These are phyloP conservation scores for Ennomos fuscantarius DNA, from an alignment of 2,888 invertebrate species.

Conservation along the genomic window DNA sequence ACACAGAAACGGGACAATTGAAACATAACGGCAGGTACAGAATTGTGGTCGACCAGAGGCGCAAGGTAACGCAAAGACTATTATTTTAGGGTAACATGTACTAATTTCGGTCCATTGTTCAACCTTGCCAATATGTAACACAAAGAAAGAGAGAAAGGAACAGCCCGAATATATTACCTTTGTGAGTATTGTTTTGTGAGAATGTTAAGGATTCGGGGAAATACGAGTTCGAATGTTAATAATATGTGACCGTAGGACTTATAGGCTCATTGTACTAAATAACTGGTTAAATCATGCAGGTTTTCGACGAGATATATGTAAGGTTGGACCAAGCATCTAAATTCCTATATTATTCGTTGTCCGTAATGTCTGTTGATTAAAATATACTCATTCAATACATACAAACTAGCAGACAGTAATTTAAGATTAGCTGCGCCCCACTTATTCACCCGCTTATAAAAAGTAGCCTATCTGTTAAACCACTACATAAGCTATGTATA, in stretches of 20 bases:
- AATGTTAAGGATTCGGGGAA: conserved; percentile 8
- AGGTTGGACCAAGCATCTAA: no score
- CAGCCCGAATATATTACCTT: conserved; percentile 35
- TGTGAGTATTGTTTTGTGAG: conserved; percentile 35
- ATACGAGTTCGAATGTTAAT: conserved; percentile 19
- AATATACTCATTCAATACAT: no score
- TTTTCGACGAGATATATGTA: no score
- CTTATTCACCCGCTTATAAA: no score
- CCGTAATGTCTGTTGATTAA: no score
- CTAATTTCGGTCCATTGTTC: conserved; percentile 63
- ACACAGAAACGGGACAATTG: conserved; percentile 56
- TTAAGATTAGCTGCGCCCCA: no score
- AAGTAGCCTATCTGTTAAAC: no score
- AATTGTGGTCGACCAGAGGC: conserved; percentile 60
- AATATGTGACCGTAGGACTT: conserved; percentile 9
- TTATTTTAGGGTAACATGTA: conserved; percentile 69
- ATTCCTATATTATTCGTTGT: no score
- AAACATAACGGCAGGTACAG: conserved; percentile 53
- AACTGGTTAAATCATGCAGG: not conserved
- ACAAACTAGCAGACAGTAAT: no score
- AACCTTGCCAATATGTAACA: conserved; percentile 35
- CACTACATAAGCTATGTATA: no score
- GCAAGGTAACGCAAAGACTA: conserved; percentile 60
- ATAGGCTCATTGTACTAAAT: conserved; percentile 4
- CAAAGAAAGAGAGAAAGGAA: conserved; percentile 35